These are phyloP conservation scores for Frieseomelitta varia DNA, from an alignment of 1,140 invertebrate species.

Conservation along the genomic window DNA sequence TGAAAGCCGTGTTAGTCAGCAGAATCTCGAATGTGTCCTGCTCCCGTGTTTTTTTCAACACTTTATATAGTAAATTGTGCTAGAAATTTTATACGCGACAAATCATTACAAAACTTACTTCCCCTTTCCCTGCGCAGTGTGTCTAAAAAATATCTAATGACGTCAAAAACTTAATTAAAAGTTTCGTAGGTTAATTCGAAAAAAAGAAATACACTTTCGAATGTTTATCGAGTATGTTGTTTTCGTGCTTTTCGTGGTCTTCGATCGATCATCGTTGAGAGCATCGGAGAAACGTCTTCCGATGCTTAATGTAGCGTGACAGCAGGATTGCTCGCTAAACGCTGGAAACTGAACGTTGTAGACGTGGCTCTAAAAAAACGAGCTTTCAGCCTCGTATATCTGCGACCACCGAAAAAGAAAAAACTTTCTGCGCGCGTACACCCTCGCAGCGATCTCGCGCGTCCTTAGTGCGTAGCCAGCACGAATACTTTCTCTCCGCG, in stretches of 20 bases:
- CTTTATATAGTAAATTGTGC: no score
- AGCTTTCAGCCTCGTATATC: conserved; percentile 29
- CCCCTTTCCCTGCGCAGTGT: no score
- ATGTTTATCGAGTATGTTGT: neutral
- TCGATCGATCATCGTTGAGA: neutral
- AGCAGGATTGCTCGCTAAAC: conserved; percentile 20
- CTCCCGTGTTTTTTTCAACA: neutral
- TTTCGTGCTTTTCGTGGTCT: neutral
- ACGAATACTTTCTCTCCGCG: conserved; percentile 46
- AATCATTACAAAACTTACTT: no score
- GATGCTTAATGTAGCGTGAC: conserved; percentile 38
- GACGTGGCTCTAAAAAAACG: conserved; percentile 35
- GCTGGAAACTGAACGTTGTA: conserved; percentile 11
- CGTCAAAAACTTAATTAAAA: no score
- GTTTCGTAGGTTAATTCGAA: neutral
- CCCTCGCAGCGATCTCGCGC: neutral
- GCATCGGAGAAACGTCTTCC: conserved; percentile 1
- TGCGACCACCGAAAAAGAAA: neutral
- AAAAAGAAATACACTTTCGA: no score
- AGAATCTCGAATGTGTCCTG: neutral
- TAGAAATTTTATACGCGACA: no score
- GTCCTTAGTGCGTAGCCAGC: conserved; percentile 24
- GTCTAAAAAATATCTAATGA: no score
- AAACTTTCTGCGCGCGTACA: conserved; percentile 34
- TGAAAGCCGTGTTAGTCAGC: neutral